These are phyloP conservation scores for Lepidocolaptes lacrymiger DNA, from an alignment of 2,797 vertebrate species.

Conservation along the genomic window DNA sequence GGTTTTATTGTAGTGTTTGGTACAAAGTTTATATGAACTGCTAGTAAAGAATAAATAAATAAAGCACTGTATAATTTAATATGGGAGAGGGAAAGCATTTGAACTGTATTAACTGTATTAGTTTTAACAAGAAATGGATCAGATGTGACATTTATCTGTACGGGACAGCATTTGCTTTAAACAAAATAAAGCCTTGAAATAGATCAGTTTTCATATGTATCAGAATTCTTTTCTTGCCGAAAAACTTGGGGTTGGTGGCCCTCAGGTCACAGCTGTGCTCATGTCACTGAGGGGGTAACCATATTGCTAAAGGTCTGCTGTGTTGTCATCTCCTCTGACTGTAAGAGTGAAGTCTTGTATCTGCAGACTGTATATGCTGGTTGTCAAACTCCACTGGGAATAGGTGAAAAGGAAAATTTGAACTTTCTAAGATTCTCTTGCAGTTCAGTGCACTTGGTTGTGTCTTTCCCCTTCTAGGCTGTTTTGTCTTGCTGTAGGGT, in stretches of 20 bases:
- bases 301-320: neutral
- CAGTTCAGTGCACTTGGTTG: neutral
- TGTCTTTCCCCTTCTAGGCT: neutral
- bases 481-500: neutral
- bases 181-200: conserved; percentile 9
- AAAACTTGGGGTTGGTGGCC: neutral
- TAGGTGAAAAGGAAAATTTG: accelerated
- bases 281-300: neutral
- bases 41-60: conserved; percentile 56
- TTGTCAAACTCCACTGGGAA: neutral
- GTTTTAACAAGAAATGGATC: conserved; percentile 38
- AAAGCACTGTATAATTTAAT: neutral
- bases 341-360: neutral
- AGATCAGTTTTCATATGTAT: neutral
- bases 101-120: conserved; percentile 34
- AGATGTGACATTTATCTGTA: conserved; percentile 62
- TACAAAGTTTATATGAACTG: conserved; percentile 43
- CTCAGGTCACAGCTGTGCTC: neutral
- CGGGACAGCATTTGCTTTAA: conserved; percentile 43
- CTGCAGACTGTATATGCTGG: neutral
- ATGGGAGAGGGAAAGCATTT: conserved; percentile 4
- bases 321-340: neutral
- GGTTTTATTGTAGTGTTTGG: neutral
- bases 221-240: neutral
- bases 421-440: neutral